Percentiles rank a stretch among this genome's conserved stretches.
Conservation (phyloP, 2,113 vertebrate species). For the Emydura subglobosa region DNA sequence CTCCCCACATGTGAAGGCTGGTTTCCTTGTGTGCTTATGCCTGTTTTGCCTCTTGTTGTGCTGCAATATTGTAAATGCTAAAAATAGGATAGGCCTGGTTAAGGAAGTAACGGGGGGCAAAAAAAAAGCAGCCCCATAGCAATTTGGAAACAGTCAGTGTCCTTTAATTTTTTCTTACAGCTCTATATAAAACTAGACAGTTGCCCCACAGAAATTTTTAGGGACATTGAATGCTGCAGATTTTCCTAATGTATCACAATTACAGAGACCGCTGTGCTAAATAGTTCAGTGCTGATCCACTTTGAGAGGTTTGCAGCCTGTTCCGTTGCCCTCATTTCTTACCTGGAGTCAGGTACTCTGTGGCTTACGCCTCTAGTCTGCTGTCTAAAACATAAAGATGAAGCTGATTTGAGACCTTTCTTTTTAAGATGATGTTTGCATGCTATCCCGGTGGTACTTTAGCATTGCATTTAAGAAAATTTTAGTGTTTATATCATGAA, state of each 20-base stretch:
- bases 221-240: neutral
- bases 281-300: neutral
- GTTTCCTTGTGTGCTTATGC: neutral
- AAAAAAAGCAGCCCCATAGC: neutral
- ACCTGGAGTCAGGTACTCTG: neutral
- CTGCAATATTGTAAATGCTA: neutral
- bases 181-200: neutral
- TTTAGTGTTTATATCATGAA: neutral
- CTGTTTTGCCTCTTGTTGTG: neutral
- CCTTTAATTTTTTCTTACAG: neutral
- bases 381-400: neutral
- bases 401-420: neutral
- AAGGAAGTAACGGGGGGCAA: neutral
- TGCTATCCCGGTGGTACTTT: neutral
- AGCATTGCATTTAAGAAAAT: neutral
- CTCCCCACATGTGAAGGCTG: neutral
- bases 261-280: neutral
- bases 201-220: neutral
- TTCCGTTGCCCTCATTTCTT: neutral
- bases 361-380: neutral
- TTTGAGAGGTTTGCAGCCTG: neutral
- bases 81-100: neutral
- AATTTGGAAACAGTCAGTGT: neutral
- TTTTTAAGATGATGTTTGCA: neutral
- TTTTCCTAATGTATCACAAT: neutral